These are phyloP conservation scores for Drosophila meridionalis DNA, from an alignment of 2,888 invertebrate genomes.

Conservation along the genomic window DNA sequence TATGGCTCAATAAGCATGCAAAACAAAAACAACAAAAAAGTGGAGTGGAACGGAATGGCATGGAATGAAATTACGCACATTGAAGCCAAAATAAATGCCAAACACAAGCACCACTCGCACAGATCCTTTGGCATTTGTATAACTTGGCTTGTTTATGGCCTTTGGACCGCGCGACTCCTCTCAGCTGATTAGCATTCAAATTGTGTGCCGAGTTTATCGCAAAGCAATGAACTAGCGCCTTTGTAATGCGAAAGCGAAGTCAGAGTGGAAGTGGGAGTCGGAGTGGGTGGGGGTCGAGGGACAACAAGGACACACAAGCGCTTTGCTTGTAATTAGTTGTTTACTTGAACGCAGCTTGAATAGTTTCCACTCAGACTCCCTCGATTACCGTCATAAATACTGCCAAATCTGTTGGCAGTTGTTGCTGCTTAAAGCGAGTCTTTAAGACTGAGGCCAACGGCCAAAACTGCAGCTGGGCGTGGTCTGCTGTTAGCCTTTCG, in stretches of 20 bases:
- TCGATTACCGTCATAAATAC: constrained; percentile 63
- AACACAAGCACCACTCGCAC: constrained; percentile 16
- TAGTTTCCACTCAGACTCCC: constrained; percentile 35
- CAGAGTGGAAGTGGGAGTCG: neutral
- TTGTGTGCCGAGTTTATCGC: constrained; percentile 80
- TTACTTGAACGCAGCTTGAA: constrained; percentile 64
- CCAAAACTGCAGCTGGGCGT: constrained; percentile 60
- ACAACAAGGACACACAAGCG: constrained; percentile 35
- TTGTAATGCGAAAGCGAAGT: constrained; percentile 54
- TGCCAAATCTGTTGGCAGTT: constrained; percentile 39
- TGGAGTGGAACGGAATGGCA: constrained; percentile 17
- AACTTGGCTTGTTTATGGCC: constrained; percentile 57
- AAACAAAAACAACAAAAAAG: constrained; percentile 19
- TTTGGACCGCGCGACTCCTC: constrained; percentile 1
- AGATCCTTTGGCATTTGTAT: constrained; percentile 35
- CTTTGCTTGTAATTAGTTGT: constrained; percentile 71
- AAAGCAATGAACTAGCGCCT: constrained; percentile 79
- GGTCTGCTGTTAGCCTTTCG: constrained; percentile 62
- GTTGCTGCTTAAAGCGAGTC: constrained; percentile 27
- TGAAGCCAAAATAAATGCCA: constrained; percentile 51
- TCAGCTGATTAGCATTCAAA: constrained; percentile 77
- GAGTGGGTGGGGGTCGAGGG: constrained; percentile 5
- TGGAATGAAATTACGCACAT: constrained; percentile 46
- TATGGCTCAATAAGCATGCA: constrained; percentile 74
- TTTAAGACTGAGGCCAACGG: constrained; percentile 47